Conservation (phyloP, 2,113 vertebrate genomes). For the Misgurnus anguillicaudatus region DNA sequence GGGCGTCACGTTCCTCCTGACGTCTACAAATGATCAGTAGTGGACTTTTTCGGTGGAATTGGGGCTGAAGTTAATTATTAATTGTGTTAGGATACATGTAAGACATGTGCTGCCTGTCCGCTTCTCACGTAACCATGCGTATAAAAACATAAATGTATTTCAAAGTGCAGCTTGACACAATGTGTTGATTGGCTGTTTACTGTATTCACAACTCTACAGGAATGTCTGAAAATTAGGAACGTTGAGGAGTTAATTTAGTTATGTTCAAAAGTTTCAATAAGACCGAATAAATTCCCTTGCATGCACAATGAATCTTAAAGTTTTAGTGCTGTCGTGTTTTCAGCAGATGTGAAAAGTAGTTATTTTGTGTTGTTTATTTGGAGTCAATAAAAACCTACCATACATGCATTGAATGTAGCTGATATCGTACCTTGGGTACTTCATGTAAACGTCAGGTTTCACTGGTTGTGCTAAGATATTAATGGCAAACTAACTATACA, state of each 20-base stretch:
- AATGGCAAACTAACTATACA: not conserved
- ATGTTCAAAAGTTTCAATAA: not conserved
- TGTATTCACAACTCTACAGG: not conserved
- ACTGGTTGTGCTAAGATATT: no score
- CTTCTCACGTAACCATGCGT: not conserved
- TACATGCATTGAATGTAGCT: not conserved
- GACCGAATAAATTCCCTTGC: not conserved
- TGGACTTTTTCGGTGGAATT: not conserved
- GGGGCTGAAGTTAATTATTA: constrained; percentile 64
- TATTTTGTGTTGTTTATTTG: not conserved
- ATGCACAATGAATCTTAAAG: not conserved
- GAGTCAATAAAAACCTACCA: constrained; percentile 4
- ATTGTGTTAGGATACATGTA: not conserved
- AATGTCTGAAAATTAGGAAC: not conserved
- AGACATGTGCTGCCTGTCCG: not conserved
- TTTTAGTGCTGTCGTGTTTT: constrained; percentile 5
- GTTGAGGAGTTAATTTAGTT: not conserved
- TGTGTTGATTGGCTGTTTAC: not conserved
- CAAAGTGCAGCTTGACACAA: not conserved
- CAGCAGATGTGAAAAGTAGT: not conserved
- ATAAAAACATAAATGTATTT: not conserved
- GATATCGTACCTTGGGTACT: no score
- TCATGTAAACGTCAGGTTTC: no score
- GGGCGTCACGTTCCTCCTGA: constrained; percentile 63
- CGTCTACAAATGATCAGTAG: constrained; percentile 58